Evolutionary conservation across 2,113 vertebrate species (phyloP).

Genomic region (Chrysemys picta): DNA sequence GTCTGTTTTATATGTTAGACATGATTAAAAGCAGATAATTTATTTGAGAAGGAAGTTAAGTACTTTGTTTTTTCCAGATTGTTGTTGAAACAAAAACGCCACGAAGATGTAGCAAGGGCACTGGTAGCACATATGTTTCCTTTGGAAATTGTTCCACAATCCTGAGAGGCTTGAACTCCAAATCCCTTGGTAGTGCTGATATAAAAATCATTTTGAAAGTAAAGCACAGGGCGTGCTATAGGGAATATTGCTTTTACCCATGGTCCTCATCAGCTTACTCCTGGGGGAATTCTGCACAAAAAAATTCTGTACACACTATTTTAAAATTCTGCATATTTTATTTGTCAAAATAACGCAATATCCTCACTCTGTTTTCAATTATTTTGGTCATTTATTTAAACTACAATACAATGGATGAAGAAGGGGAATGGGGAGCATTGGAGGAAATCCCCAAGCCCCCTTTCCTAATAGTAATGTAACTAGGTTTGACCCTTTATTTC

Average conservation of each 20-base stretch:
- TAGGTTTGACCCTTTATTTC: too few relatives aligned
- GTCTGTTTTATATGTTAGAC: conserved; percentile 69
- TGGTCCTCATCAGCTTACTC: neutral
- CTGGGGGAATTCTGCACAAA: too few relatives aligned
- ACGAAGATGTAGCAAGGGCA: neutral
- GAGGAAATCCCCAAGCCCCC: too few relatives aligned
- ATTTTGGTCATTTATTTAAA: too few relatives aligned
- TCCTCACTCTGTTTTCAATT: too few relatives aligned
- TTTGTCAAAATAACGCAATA: too few relatives aligned
- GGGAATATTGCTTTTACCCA: neutral
- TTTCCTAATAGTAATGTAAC: too few relatives aligned
- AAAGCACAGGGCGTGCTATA: neutral
- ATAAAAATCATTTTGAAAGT: conserved; percentile 8
- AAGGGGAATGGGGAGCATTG: too few relatives aligned
- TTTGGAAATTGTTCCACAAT: neutral
- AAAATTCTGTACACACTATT: too few relatives aligned
- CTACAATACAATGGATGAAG: too few relatives aligned
- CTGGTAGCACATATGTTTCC: fast-evolving
- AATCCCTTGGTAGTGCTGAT: neutral
- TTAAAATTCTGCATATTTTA: too few relatives aligned
- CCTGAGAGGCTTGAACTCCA: neutral
- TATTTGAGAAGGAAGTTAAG: neutral
- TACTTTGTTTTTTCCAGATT: conserved; percentile 14
- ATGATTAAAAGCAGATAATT: conserved; percentile 71
- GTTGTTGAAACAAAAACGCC: conserved; percentile 47